phyloP scores from a whole-genome alignment of 2,797 vertebrate genomes.

The Phrynocephalus forsythii region DNA sequence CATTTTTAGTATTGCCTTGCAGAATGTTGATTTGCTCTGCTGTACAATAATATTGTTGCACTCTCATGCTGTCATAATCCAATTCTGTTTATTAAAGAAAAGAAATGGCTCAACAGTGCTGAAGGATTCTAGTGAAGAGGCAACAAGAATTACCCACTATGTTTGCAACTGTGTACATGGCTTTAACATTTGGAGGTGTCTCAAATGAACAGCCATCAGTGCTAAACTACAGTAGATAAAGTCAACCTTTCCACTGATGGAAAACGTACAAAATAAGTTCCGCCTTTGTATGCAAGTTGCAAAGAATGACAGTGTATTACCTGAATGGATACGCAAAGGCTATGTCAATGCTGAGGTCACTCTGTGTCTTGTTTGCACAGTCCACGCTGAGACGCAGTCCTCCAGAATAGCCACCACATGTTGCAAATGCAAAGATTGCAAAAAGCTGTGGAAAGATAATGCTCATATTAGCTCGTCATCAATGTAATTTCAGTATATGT shows the following conservation, averaged over 20 bases:
- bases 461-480: slow-evolving; percentile 30
- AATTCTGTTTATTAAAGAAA: neutral
- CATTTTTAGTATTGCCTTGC: too few species aligned
- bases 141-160: neutral
- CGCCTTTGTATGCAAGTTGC: fast-evolving
- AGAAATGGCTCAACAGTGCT: neutral
- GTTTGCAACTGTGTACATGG: neutral
- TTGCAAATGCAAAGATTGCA: slow-evolving; percentile 99
- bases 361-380: slow-evolving; percentile 95
- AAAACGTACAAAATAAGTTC: neutral
- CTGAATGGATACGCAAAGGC: slow-evolving; percentile 96
- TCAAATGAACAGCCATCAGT: fast-evolving
- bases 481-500: neutral
- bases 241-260: fast-evolving
- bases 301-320: slow-evolving; percentile 71
- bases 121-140: neutral
- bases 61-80: neutral
- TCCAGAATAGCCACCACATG: slow-evolving; percentile 97
- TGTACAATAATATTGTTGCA: too few species aligned
- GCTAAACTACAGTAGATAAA: fast-evolving
- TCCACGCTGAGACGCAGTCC: slow-evolving; percentile 95
- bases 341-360: slow-evolving; percentile 93
- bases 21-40: too few species aligned
- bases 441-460: slow-evolving; percentile 86
- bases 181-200: neutral